phyloP scores from a whole-genome alignment of 2,113 vertebrate genomes.

The Ibidorhyncha struthersii region DNA sequence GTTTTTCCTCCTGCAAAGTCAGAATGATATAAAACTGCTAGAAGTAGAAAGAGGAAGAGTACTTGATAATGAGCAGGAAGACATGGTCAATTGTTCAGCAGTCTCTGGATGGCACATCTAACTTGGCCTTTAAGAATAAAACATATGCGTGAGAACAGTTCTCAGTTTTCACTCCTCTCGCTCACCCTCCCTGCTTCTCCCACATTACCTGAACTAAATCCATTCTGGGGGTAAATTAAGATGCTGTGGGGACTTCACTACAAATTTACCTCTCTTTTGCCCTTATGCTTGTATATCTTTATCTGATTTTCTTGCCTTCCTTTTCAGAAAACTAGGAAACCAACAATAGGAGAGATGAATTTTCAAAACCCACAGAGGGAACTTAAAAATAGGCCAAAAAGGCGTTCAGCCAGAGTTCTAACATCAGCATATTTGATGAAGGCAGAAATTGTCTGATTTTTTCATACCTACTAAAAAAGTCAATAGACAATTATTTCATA shows the following conservation, averaged over 20 bases:
- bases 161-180: background rate
- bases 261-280: background rate
- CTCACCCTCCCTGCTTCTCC: background rate
- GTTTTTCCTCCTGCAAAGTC: background rate
- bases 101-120: background rate
- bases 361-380: background rate
- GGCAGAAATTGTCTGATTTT: background rate
- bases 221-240: background rate
- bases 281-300: background rate
- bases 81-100: accelerated
- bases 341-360: background rate
- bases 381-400: background rate
- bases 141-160: background rate
- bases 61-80: background rate
- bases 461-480: background rate
- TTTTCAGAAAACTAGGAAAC: background rate
- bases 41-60: background rate
- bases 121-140: background rate
- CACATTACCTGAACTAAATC: background rate
- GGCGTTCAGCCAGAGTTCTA: background rate
- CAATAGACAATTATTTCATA: background rate
- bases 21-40: background rate
- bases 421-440: background rate
- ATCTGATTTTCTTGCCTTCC: background rate
- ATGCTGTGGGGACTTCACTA: background rate